Percentiles rank a stretch among this genome's conserved stretches.
Evolutionary conservation across 2,888 invertebrate genomes (phyloP).

Genomic region (Lottia gigantea): DNA sequence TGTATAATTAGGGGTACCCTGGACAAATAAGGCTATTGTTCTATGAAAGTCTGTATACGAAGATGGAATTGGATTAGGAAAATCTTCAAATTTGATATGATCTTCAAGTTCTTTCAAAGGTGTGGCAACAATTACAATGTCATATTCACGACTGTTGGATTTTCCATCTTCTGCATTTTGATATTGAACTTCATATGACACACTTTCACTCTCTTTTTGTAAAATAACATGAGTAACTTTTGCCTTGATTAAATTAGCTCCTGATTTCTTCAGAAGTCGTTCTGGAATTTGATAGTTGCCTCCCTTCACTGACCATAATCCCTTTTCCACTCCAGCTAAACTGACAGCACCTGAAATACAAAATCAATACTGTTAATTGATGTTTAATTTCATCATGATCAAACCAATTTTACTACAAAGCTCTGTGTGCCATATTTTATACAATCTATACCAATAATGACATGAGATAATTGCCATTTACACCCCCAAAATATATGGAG

Average conservation of each 20-base stretch:
- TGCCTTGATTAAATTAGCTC: constrained; percentile 66
- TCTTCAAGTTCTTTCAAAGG: constrained; percentile 69
- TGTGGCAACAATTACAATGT: constrained; percentile 74
- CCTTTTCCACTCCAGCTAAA: constrained; percentile 72
- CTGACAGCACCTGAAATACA: constrained; percentile 70
- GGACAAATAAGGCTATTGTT: constrained; percentile 73
- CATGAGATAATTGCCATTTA: too few relatives aligned
- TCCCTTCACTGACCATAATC: constrained; percentile 74
- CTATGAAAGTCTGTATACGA: constrained; percentile 68
- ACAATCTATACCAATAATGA: too few relatives aligned
- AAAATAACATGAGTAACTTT: constrained; percentile 59
- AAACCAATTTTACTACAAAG: too few relatives aligned
- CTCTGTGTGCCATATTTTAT: too few relatives aligned
- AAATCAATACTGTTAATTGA: too few relatives aligned
- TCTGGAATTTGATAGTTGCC: constrained; percentile 71
- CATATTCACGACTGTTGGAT: constrained; percentile 66
- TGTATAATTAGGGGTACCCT: constrained; percentile 70
- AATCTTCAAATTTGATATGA: constrained; percentile 70
- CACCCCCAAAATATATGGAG: too few relatives aligned
- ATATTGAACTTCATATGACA: constrained; percentile 50
- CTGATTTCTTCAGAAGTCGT: constrained; percentile 59
- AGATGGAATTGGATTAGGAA: constrained; percentile 53
- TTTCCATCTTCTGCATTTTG: constrained; percentile 18
- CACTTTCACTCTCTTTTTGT: constrained; percentile 36
- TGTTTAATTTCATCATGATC: not conserved